phyloP scores from a whole-genome alignment of 2,888 invertebrate genomes.

The Nymphalis c-album region DNA sequence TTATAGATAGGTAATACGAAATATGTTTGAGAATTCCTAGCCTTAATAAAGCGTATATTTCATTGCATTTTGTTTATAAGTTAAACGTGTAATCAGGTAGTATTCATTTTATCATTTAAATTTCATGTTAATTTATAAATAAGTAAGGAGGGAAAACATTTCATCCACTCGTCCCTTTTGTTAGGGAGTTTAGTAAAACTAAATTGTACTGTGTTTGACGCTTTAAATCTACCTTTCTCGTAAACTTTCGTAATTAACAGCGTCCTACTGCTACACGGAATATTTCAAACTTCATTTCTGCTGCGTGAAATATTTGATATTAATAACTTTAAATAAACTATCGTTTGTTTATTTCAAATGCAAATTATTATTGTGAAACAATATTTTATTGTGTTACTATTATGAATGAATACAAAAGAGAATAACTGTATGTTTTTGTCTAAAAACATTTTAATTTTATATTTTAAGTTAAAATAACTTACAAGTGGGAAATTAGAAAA shows the following conservation, averaged over 20 bases:
- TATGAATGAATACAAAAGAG: too few species aligned
- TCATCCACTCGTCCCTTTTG: conserved; percentile 15
- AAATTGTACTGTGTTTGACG: conserved; percentile 30
- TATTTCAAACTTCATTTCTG: conserved; percentile 21
- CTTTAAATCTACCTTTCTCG: conserved; percentile 31
- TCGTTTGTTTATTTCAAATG: neutral
- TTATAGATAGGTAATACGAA: too few species aligned
- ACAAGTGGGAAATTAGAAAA: too few species aligned
- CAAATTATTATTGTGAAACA: neutral
- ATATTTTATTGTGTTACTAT: neutral
- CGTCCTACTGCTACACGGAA: conserved; percentile 26
- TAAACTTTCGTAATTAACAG: conserved; percentile 35
- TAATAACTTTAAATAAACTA: neutral
- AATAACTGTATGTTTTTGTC: too few species aligned
- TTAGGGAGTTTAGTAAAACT: conserved; percentile 16
- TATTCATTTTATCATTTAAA: neutral
- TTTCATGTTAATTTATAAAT: conserved; percentile 7
- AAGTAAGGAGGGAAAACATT: conserved; percentile 11
- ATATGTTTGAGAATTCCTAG: too few species aligned
- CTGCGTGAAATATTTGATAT: conserved; percentile 10
- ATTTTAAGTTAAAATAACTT: too few species aligned
- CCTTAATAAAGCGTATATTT: too few species aligned
- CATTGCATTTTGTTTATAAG: too few species aligned
- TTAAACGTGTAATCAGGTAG: too few species aligned
- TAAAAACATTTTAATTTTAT: too few species aligned